A percentile compares a stretch with the other conserved stretches of the same genome.
Evolutionary conservation across 2,113 vertebrate species (phyloP).

Genomic region (Rhinoderma darwinii): DNA sequence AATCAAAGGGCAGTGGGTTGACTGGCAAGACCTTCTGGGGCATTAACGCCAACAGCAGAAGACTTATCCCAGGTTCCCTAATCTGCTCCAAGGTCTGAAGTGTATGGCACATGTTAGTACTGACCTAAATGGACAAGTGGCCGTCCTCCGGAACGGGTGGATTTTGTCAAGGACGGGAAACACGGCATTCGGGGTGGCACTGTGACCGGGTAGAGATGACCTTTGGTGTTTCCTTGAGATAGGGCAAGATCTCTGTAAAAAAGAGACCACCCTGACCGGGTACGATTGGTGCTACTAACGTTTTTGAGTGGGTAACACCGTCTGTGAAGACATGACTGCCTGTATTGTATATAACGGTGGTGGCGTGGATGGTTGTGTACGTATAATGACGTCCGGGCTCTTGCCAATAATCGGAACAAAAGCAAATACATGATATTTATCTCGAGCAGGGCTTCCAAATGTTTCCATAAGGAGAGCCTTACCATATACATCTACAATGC

Average conservation of each 20-base stretch:
- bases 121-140: neutral
- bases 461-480: neutral
- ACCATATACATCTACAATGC: neutral
- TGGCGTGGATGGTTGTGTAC: constrained; percentile 13
- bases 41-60: neutral
- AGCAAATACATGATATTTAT: neutral
- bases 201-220: neutral
- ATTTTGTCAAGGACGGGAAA: neutral
- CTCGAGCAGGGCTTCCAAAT: neutral
- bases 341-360: neutral
- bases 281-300: constrained; percentile 8
- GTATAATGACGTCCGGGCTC: neutral
- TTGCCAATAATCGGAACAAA: neutral
- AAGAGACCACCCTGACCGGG: neutral
- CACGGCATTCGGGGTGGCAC: neutral
- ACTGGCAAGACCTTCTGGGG: neutral
- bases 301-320: neutral
- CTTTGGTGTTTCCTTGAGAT: neutral
- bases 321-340: constrained; percentile 1
- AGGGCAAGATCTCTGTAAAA: neutral
- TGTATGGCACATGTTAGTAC: neutral
- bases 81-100: neutral
- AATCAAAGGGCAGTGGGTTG: neutral
- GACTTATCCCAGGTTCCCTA: neutral
- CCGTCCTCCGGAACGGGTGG: too few relatives aligned